Conservation (phyloP, 2,113 vertebrate genomes). For the Neodontobutis hainanensis region DNA sequence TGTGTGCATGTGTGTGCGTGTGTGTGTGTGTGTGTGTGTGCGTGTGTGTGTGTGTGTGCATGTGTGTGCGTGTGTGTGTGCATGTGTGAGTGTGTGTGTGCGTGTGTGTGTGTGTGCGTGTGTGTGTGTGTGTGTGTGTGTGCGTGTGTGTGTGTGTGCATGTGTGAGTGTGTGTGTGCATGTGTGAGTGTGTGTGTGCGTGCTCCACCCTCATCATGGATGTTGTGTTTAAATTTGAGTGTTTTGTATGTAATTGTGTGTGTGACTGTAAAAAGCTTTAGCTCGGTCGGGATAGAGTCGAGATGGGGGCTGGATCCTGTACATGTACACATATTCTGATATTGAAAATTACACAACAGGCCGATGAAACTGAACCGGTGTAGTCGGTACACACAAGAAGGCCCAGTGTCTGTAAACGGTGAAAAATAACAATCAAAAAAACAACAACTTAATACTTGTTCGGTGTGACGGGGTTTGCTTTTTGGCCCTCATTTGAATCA, state of each 20-base stretch:
- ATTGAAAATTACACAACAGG: constrained; percentile 69
- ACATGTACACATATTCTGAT: constrained; percentile 73
- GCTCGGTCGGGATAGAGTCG: constrained; percentile 55
- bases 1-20: too few species aligned
- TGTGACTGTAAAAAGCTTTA: constrained; percentile 66
- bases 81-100: constrained; percentile 11
- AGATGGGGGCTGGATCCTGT: constrained; percentile 46
- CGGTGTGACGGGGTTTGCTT: constrained; percentile 37
- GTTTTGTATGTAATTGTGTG: too few species aligned
- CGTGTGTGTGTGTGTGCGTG: constrained; percentile 30
- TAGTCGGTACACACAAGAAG: constrained; percentile 71
- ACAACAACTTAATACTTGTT: constrained; percentile 61
- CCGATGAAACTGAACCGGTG: constrained; percentile 61
- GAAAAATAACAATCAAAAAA: constrained; percentile 69
- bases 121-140: constrained; percentile 18
- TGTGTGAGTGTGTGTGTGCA: constrained; percentile 6
- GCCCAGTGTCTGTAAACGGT: constrained; percentile 59
- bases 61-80: constrained; percentile 11
- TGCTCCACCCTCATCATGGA: constrained; percentile 11
- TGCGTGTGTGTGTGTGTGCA: constrained; percentile 3
- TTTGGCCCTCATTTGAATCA: constrained; percentile 31
- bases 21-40: constrained; percentile 14
- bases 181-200: constrained; percentile 14
- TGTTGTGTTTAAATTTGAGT: constrained; percentile 24
- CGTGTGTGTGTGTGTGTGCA: constrained; percentile 1